Evolutionary conservation across 2,797 vertebrate species (phyloP).

Genomic region (Amazonetta brasiliensis): DNA sequence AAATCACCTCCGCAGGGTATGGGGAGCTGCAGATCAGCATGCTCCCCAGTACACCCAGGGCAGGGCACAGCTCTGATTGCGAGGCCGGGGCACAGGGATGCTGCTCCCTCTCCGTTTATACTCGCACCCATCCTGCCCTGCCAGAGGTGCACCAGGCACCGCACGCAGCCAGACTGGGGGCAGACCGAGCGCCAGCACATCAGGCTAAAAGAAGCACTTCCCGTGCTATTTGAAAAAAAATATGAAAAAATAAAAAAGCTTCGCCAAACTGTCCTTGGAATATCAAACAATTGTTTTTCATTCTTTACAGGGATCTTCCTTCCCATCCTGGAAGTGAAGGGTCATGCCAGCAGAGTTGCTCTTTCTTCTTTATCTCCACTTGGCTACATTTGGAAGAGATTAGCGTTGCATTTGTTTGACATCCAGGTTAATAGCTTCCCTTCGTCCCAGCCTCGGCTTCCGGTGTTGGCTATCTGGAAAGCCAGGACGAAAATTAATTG

Average conservation of each 20-base stretch:
- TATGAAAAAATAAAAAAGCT: not conserved
- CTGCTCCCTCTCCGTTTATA: not conserved
- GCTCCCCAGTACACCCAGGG: rapidly evolving
- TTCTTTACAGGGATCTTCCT: not conserved
- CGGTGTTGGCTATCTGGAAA: conserved; percentile 28
- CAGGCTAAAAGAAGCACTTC: not conserved
- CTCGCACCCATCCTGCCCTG: rapidly evolving
- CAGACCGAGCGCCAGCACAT: not conserved
- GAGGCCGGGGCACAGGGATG: rapidly evolving
- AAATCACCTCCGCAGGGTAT: not conserved
- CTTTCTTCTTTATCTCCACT: conserved; percentile 11
- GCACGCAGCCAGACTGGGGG: rapidly evolving
- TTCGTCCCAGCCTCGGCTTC: conserved; percentile 38
- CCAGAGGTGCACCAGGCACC: not conserved
- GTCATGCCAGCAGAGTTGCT: not conserved
- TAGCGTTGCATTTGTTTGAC: conserved; percentile 48
- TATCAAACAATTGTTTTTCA: not conserved
- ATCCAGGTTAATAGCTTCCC: conserved; percentile 54
- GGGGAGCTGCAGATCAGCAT: rapidly evolving
- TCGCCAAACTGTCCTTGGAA: not conserved
- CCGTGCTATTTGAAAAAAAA: not conserved
- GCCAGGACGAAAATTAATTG: conserved; percentile 17
- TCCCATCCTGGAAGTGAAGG: not conserved
- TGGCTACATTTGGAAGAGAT: conserved; percentile 63
- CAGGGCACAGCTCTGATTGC: not conserved